Evolutionary conservation across 2,888 invertebrate genomes (phyloP).

Genomic region (Plagodis dolabraria): DNA sequence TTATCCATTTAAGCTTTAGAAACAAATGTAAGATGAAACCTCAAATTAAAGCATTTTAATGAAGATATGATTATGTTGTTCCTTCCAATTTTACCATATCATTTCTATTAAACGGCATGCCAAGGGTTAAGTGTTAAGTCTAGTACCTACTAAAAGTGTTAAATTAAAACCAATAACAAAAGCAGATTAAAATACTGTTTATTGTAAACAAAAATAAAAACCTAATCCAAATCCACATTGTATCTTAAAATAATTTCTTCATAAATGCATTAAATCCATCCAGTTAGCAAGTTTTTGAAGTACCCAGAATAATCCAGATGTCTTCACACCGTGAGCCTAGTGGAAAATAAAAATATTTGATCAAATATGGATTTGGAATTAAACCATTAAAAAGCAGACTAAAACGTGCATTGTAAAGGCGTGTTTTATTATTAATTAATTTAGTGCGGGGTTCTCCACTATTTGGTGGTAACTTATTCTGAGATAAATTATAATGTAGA

Average conservation of each 20-base stretch:
- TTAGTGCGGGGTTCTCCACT: background rate
- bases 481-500: too few species aligned
- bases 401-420: background rate
- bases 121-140: background rate
- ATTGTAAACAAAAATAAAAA: slow-evolving; percentile 67
- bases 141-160: slow-evolving; percentile 3
- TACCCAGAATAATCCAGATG: slow-evolving; percentile 55
- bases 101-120: background rate
- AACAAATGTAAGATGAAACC: too few species aligned
- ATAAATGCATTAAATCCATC: slow-evolving; percentile 69
- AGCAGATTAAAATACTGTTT: slow-evolving; percentile 67
- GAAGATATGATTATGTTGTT: too few species aligned
- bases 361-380: slow-evolving; percentile 79
- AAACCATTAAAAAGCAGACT: slow-evolving; percentile 14
- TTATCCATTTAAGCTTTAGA: too few species aligned
- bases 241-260: slow-evolving; percentile 57
- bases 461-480: too few species aligned
- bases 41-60: too few species aligned
- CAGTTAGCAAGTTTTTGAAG: slow-evolving; percentile 54
- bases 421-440: background rate
- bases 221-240: slow-evolving; percentile 74
- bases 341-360: slow-evolving; percentile 67
- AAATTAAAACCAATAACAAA: slow-evolving; percentile 46
- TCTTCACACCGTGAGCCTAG: slow-evolving; percentile 83
- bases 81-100: too few species aligned